phyloP scores from a whole-genome alignment of 1,140 invertebrate species.

The Lasioglossum baleicum region DNA sequence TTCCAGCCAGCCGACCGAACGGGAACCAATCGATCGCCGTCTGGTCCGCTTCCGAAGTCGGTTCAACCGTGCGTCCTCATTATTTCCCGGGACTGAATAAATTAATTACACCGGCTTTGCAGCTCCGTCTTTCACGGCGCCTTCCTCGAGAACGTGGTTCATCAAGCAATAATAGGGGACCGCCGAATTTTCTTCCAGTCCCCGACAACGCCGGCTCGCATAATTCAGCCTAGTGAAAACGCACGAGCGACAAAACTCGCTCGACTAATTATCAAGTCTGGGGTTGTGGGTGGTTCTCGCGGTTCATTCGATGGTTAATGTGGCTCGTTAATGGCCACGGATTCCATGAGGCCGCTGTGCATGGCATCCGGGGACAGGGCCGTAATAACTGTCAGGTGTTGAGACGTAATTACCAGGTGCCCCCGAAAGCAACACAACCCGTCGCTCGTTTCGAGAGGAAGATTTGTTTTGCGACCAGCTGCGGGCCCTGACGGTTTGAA shows the following conservation, averaged over 20 bases:
- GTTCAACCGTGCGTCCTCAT: background rate
- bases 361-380: background rate
- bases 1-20: too few species aligned
- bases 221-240: too few species aligned
- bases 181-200: too few species aligned
- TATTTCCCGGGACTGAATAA: background rate
- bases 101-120: background rate
- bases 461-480: slow-evolving; percentile 34
- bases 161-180: slow-evolving; percentile 19
- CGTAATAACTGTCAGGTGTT: slow-evolving; percentile 49
- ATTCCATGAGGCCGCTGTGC: background rate
- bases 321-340: slow-evolving; percentile 33
- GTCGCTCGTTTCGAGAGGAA: slow-evolving; percentile 21
- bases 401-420: slow-evolving; percentile 39
- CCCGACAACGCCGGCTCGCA: too few species aligned
- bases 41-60: background rate
- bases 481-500: slow-evolving; percentile 4
- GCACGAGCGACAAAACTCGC: too few species aligned
- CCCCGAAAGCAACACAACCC: slow-evolving; percentile 18
- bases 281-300: background rate
- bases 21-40: background rate
- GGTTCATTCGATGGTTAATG: slow-evolving; percentile 33
- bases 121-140: background rate
- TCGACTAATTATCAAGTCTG: too few species aligned
- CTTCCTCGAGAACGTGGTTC: background rate